These are phyloP conservation scores for Vimba vimba DNA, from an alignment of 2,113 vertebrate species.

Conservation along the genomic window DNA sequence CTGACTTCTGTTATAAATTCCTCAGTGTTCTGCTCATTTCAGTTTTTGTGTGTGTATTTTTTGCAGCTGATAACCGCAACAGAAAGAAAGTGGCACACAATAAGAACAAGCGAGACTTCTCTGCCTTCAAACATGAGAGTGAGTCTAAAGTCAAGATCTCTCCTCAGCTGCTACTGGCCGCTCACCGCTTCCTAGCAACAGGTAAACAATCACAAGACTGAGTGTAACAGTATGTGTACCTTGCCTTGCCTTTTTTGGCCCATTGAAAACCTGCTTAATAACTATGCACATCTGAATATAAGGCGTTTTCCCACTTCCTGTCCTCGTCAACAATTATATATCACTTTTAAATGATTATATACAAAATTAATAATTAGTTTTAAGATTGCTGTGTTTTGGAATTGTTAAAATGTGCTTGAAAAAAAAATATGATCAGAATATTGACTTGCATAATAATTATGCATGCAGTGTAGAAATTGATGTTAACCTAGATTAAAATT, in stretches of 20 bases:
- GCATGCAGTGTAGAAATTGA: no score
- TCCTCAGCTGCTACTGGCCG: conserved; percentile 92
- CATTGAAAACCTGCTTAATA: no score
- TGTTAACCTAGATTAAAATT: no score
- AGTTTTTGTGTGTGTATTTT: not conserved
- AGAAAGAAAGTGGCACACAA: conserved; percentile 85
- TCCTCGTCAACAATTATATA: not conserved
- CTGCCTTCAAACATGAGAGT: conserved; percentile 89
- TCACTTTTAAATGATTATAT: not conserved
- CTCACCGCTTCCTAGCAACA: conserved; percentile 93
- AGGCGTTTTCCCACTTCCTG: not conserved
- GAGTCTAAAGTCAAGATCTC: conserved; percentile 95
- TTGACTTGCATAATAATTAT: no score
- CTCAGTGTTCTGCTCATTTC: not conserved
- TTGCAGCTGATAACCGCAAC: conserved; percentile 87
- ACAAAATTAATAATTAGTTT: not conserved
- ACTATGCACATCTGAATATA: not conserved
- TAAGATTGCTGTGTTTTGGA: not conserved
- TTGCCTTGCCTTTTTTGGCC: no score
- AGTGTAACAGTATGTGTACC: not conserved
- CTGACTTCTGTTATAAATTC: not conserved
- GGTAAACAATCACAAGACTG: conserved; percentile 72
- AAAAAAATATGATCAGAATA: no score
- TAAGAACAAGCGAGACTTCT: conserved; percentile 91
- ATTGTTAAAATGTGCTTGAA: not conserved